Conservation (phyloP, 2,888 invertebrate species). For the Nephrotoma guestfalica region DNA sequence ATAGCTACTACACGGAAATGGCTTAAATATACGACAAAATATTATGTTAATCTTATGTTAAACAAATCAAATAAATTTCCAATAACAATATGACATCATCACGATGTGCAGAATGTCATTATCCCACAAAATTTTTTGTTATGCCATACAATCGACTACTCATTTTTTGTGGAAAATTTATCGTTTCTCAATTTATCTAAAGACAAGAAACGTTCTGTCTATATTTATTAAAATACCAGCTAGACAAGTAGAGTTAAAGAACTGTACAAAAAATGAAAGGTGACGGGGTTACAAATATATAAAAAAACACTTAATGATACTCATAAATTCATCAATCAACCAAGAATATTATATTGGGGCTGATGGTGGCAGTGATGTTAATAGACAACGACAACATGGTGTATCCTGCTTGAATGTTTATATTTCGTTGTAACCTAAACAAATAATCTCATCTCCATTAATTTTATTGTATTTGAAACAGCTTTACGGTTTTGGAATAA, state of each 20-base stretch:
- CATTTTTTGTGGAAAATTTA: neutral
- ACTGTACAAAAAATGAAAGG: neutral
- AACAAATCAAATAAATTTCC: neutral
- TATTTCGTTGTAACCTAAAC: too few relatives aligned
- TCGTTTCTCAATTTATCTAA: neutral
- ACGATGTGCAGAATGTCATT: neutral
- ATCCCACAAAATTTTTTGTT: neutral
- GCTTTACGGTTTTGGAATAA: too few relatives aligned
- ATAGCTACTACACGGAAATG: neutral
- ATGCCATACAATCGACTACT: neutral
- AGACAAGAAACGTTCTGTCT: neutral
- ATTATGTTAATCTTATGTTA: neutral
- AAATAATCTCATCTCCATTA: too few relatives aligned
- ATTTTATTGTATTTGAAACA: too few relatives aligned
- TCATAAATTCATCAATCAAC: neutral
- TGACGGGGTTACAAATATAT: neutral
- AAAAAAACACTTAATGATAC: neutral
- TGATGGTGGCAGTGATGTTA: neutral
- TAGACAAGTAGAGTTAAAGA: neutral
- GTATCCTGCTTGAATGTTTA: neutral
- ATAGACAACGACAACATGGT: neutral
- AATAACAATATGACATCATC: neutral
- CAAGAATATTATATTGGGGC: neutral
- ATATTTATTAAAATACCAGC: neutral
- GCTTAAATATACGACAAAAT: neutral